These are phyloP conservation scores for Buceros bicornis DNA, from an alignment of 2,797 vertebrate species.

Conservation along the genomic window DNA sequence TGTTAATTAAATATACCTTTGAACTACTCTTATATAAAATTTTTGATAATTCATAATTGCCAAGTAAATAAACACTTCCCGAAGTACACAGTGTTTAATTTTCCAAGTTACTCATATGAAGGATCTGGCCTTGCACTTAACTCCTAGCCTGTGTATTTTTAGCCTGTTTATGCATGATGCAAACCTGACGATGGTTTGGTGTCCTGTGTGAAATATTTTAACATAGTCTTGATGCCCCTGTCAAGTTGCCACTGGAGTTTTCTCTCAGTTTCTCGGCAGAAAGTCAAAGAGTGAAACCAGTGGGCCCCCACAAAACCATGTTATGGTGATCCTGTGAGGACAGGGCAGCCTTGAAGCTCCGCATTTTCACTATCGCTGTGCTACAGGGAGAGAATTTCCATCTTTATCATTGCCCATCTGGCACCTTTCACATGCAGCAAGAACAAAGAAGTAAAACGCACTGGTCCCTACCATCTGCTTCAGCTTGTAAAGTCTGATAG, in stretches of 20 bases:
- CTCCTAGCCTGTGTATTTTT: neutral
- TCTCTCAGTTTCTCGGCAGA: constrained; percentile 7
- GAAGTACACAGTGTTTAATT: neutral
- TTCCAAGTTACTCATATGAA: neutral
- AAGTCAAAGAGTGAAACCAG: neutral
- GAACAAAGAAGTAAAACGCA: constrained; percentile 61
- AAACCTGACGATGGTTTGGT: neutral
- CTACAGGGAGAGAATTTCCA: constrained; percentile 55
- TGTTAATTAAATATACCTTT: neutral
- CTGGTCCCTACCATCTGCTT: constrained; percentile 58
- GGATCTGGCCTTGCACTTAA: neutral
- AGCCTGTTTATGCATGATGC: neutral
- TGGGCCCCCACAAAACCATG: neutral
- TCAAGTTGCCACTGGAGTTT: neutral
- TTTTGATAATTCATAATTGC: neutral
- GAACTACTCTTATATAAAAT: neutral
- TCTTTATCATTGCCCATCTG: constrained; percentile 62
- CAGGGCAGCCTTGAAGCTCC: neutral
- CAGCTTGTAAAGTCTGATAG: constrained; percentile 27
- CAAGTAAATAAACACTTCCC: neutral
- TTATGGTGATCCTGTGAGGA: neutral
- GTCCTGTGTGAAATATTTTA: neutral
- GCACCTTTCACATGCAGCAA: constrained; percentile 59
- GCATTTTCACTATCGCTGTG: neutral
- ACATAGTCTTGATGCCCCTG: neutral